Evolutionary conservation across 2,113 vertebrate species (phyloP), one percentile per base, ranked within the genome.

Genomic region (Jacana jacana): DNA sequence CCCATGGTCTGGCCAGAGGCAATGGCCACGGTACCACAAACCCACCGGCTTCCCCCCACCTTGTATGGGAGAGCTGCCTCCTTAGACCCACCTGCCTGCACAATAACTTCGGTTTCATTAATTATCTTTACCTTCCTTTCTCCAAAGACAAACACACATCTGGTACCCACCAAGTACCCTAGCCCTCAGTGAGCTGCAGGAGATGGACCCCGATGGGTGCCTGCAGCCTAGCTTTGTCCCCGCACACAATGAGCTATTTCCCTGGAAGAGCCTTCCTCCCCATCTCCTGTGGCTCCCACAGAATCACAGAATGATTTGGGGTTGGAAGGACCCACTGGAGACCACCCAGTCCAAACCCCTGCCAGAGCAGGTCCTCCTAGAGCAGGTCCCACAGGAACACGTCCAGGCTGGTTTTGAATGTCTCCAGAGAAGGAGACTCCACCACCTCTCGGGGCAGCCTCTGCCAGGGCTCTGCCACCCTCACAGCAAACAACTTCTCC

Each of bases 171-270:
- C 27, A 20, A 48, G 33, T 10, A 19, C 33, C 30, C 33, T 27
- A 54, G 40, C 40, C 19, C 49, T 54, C 2, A 4, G 19, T 1
- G 2, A 72, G 46, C 33, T 54, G 42, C 42, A 30, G 42, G 51
- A 48, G 42, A 11, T 1, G 7, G 69, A 31, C 65, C 25, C 7
- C 4, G 2, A n/a, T 1, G 1, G 48, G 13, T 19, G 39, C 13
- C 58, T 0, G 3, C 6, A 42, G n/a, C 35, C 22, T 42, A n/a
- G 57, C 42, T 64, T 35, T 27, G 35, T 11, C 57, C 49, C 55
- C 27, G 40, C 64, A 42, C 11, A 31, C 25, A 12, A 31, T 1
- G 4, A 28, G 22, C 40, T 19, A 7, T 7, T 57, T 49, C 57
- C 8, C 12, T 10, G 46, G 10, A 30, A n/a, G 13, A 77, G 39